phyloP scores from a whole-genome alignment of 2,113 vertebrate species.

The Salvelinus sp. region DNA sequence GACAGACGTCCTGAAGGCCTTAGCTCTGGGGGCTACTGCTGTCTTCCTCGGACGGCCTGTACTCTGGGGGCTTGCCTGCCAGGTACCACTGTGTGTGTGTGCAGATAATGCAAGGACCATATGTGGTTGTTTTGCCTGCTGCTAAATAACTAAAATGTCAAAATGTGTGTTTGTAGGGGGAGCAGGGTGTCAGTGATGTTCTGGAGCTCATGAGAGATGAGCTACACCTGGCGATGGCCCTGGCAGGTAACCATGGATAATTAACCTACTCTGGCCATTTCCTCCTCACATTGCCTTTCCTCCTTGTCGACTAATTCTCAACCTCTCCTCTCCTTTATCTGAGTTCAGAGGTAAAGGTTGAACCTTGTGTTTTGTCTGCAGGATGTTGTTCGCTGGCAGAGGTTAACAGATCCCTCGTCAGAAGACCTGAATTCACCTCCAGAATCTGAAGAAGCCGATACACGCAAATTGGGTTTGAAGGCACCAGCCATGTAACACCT shows the following conservation, averaged over 20 bases:
- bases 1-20: slow-evolving; percentile 83
- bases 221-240: slow-evolving; percentile 80
- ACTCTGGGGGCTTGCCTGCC: slow-evolving; percentile 82
- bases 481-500: not conserved
- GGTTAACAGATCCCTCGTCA: slow-evolving; percentile 40
- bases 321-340: not conserved
- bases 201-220: slow-evolving; percentile 82
- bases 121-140: not conserved
- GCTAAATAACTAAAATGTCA: not conserved
- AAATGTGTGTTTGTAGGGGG: slow-evolving; percentile 67
- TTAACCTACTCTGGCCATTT: not conserved
- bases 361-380: slow-evolving; percentile 10
- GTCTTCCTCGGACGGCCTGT: slow-evolving; percentile 84
- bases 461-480: not conserved
- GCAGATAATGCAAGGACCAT: not conserved
- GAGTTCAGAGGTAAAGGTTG: not conserved
- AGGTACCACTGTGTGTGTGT: slow-evolving; percentile 62
- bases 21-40: slow-evolving; percentile 83
- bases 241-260: slow-evolving; percentile 71
- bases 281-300: not conserved
- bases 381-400: slow-evolving; percentile 51
- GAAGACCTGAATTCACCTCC: slow-evolving; percentile 43
- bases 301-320: not conserved
- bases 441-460: slow-evolving; percentile 41
- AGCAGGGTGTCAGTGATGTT: slow-evolving; percentile 81